These are phyloP conservation scores for Drosophila antonietae DNA, from an alignment of 2,888 invertebrate genomes.

Conservation along the genomic window DNA sequence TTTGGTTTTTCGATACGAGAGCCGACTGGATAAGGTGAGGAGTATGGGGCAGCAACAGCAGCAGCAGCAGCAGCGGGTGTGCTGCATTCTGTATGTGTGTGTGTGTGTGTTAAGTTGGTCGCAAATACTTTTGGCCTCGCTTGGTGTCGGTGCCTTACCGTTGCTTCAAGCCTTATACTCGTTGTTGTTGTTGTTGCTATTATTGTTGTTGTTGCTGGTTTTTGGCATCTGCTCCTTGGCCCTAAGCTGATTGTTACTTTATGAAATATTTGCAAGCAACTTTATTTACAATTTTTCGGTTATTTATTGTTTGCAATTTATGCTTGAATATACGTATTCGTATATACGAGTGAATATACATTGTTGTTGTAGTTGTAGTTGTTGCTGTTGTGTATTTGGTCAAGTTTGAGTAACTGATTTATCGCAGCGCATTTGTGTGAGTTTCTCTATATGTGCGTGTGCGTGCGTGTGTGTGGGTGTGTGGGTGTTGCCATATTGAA, in stretches of 20 bases:
- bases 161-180: conserved; percentile 57
- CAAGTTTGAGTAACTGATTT: conserved; percentile 75
- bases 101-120: conserved; percentile 69
- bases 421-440: conserved; percentile 39
- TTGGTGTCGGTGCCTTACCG: conserved; percentile 78
- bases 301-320: conserved; percentile 82
- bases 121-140: conserved; percentile 79
- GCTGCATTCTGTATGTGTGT: conserved; percentile 44
- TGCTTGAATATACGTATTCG: conserved; percentile 63
- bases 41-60: conserved; percentile 18
- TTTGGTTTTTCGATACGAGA: conserved; percentile 76
- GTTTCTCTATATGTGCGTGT: not conserved
- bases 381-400: conserved; percentile 62
- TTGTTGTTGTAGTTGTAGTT: conserved; percentile 15
- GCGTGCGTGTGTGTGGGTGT: conserved; percentile 2
- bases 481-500: conserved; percentile 40
- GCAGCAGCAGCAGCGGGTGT: conserved; percentile 35
- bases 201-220: conserved; percentile 46
- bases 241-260: conserved; percentile 79
- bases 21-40: conserved; percentile 56
- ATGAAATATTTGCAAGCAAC: conserved; percentile 81
- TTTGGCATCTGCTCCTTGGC: conserved; percentile 78
- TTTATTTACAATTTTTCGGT: conserved; percentile 82
- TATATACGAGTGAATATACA: conserved; percentile 19
- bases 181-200: conserved; percentile 29